These are phyloP conservation scores for Lemur catta DNA, from an alignment of 2,797 vertebrate species.

Conservation along the genomic window DNA sequence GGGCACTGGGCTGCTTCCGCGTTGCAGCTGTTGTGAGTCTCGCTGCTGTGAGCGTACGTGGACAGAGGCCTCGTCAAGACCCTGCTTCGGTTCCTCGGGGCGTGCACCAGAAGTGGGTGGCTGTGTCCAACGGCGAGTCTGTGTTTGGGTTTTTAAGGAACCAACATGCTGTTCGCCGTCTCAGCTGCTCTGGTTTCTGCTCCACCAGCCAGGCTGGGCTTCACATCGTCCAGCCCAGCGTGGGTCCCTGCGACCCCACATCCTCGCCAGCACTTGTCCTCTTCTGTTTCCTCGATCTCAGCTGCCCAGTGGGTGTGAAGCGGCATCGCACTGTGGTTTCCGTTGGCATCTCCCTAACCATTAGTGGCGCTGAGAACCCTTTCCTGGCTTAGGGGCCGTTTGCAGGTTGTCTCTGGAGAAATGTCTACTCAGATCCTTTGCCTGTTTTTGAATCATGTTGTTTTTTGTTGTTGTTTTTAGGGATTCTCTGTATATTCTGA, in stretches of 20 bases:
- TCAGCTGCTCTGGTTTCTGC: background rate
- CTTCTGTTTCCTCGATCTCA: background rate
- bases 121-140: background rate
- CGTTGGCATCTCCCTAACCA: background rate
- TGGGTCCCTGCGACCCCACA: background rate
- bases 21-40: background rate
- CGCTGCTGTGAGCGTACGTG: background rate
- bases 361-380: no score
- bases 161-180: fast-evolving
- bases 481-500: background rate
- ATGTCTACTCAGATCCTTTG: background rate
- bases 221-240: no score
- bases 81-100: background rate
- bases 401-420: background rate
- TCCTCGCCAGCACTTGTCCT: background rate
- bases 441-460: background rate
- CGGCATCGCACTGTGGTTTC: background rate
- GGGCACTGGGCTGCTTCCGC: background rate
- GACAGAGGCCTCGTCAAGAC: background rate
- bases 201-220: background rate
- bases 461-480: background rate
- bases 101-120: no score
- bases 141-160: background rate
- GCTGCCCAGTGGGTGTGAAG: background rate
- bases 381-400: background rate